Conservation (phyloP, 2,888 invertebrate species). For the Ichneumon xanthorius region DNA sequence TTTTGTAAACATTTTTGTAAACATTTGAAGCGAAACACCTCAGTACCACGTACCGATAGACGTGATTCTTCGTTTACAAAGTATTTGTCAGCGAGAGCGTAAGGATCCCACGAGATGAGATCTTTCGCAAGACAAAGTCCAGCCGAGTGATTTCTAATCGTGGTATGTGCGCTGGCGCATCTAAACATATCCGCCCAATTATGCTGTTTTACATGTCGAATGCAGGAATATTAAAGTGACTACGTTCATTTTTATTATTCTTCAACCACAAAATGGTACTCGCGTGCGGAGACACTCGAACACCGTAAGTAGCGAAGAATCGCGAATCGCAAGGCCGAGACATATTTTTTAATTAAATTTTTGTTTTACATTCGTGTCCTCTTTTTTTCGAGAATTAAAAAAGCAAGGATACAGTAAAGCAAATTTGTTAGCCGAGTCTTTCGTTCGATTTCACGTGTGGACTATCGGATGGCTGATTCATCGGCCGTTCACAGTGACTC, state of each 20-base stretch:
- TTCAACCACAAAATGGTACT: slow-evolving; percentile 21
- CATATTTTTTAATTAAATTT: background rate
- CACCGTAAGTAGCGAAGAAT: background rate
- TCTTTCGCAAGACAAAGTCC: slow-evolving; percentile 52
- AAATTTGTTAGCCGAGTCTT: background rate
- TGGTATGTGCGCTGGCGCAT: slow-evolving; percentile 67
- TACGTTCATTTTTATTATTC: slow-evolving; percentile 10
- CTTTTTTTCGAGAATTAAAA: background rate
- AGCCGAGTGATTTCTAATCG: slow-evolving; percentile 56
- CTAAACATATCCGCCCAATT: slow-evolving; percentile 77
- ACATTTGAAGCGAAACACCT: background rate
- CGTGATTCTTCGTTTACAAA: background rate
- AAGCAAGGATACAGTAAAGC: background rate
- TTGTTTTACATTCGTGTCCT: background rate
- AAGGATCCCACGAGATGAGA: slow-evolving; percentile 21
- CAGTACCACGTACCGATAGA: background rate
- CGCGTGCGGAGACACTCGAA: slow-evolving; percentile 33
- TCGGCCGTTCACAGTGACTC: slow-evolving; percentile 52
- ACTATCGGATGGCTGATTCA: slow-evolving; percentile 52
- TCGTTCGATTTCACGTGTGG: background rate
- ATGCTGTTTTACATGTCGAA: slow-evolving; percentile 71
- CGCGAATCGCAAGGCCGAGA: slow-evolving; percentile 27
- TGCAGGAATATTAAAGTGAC: slow-evolving; percentile 46
- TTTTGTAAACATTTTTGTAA: no score
- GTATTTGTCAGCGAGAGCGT: slow-evolving; percentile 17